phyloP scores from a whole-genome alignment of 2,113 vertebrate species.

The Rhadina sibilatrix region DNA sequence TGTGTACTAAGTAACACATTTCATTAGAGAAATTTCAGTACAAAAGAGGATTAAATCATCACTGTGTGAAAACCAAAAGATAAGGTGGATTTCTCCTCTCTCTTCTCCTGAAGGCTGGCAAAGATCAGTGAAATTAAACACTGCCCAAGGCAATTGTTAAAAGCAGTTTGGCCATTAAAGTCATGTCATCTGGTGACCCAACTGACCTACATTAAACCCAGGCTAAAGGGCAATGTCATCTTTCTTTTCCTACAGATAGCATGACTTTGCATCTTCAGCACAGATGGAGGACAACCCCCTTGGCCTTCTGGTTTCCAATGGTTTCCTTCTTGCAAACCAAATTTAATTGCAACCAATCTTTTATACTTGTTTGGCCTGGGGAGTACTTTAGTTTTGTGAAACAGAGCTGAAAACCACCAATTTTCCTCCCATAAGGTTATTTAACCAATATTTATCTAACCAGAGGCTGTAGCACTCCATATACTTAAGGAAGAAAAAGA shows the following conservation, averaged over 20 bases:
- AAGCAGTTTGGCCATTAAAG: slow-evolving; percentile 63
- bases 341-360: background rate
- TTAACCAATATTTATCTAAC: background rate
- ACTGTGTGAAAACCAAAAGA: background rate
- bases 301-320: background rate
- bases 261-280: slow-evolving; percentile 37
- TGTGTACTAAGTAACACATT: background rate
- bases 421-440: background rate
- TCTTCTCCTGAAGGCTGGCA: slow-evolving; percentile 32
- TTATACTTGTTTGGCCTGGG: background rate
- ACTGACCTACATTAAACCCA: slow-evolving; percentile 59
- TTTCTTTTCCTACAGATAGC: slow-evolving; percentile 33
- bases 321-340: background rate
- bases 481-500: background rate
- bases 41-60: background rate
- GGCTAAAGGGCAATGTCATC: slow-evolving; percentile 63
- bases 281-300: slow-evolving; percentile 19
- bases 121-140: slow-evolving; percentile 60
- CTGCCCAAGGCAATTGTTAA: slow-evolving; percentile 52
- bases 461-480: background rate
- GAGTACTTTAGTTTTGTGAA: background rate
- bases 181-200: slow-evolving; percentile 65
- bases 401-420: background rate
- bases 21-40: background rate
- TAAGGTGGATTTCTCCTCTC: slow-evolving; percentile 29